Evolutionary conservation across 2,113 vertebrate species (phyloP).

Genomic region (Poecile atricapillus): DNA sequence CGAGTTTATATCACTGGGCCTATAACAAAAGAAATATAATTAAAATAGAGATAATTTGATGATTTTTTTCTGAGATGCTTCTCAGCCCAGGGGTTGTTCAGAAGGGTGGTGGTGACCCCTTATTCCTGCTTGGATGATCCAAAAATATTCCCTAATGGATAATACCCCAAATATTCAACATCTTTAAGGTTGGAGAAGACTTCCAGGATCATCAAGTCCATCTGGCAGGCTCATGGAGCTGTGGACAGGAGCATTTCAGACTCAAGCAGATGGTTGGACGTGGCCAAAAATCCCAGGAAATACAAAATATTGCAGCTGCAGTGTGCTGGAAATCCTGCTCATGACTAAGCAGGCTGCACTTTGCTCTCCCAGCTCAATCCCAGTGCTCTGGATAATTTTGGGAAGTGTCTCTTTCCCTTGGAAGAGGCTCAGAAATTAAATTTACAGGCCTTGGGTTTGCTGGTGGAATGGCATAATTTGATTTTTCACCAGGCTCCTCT

Average conservation of each 20-base stretch:
- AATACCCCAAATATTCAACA: too few relatives aligned
- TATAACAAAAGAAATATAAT: background rate
- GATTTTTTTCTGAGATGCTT: background rate
- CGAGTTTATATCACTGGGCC: background rate
- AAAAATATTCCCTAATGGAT: fast-evolving
- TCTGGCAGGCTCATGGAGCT: fast-evolving
- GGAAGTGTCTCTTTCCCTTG: background rate
- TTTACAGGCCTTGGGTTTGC: background rate
- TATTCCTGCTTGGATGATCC: background rate
- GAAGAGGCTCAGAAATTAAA: background rate
- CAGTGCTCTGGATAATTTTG: background rate
- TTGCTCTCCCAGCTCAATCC: background rate
- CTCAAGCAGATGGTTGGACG: background rate
- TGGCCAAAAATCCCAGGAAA: background rate
- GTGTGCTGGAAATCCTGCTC: background rate
- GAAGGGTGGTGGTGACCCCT: fast-evolving
- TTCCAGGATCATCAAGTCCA: background rate
- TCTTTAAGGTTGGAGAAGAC: background rate
- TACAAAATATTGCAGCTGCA: background rate
- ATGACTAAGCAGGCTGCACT: background rate
- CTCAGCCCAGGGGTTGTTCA: background rate
- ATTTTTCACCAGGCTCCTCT: background rate
- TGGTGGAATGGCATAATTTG: background rate
- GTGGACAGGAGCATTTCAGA: fast-evolving
- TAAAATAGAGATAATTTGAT: background rate